Percentiles rank a stretch among this genome's conserved stretches.
Evolutionary conservation across 1,140 invertebrate species (phyloP).

Genomic region (Trachymyrmex septentrionalis): DNA sequence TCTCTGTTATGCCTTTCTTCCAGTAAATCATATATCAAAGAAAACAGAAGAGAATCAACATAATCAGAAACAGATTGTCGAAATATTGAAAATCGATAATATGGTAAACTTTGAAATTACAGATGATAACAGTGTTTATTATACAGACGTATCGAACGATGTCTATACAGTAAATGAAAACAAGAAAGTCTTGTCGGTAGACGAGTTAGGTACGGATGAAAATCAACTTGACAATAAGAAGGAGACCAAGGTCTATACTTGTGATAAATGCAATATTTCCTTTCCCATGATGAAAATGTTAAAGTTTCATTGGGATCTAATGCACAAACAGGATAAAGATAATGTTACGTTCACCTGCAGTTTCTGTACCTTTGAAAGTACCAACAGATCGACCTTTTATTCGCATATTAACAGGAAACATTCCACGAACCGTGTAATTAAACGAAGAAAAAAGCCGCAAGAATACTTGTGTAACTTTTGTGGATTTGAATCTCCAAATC

Average conservation of each 20-base stretch:
- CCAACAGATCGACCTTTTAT: slow-evolving; percentile 76
- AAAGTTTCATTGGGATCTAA: slow-evolving; percentile 77
- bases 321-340: slow-evolving; percentile 57
- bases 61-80: neutral
- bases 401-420: slow-evolving; percentile 81
- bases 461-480: slow-evolving; percentile 70
- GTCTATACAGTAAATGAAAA: slow-evolving; percentile 71
- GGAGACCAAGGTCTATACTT: slow-evolving; percentile 74
- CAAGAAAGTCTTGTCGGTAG: slow-evolving; percentile 10
- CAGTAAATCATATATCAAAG: slow-evolving; percentile 56
- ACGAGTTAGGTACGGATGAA: neutral
- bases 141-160: slow-evolving; percentile 65
- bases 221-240: slow-evolving; percentile 1
- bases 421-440: slow-evolving; percentile 8
- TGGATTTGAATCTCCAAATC: slow-evolving; percentile 84
- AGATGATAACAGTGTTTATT: slow-evolving; percentile 25
- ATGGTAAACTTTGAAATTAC: slow-evolving; percentile 30
- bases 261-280: slow-evolving; percentile 85
- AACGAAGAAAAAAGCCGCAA: neutral
- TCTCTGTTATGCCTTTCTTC: slow-evolving; percentile 80
- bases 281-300: slow-evolving; percentile 87
- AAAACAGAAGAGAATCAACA: slow-evolving; percentile 21
- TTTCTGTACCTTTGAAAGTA: slow-evolving; percentile 76
- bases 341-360: slow-evolving; percentile 70
- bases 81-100: neutral